Base-by-base conservation (phyloP, 2,113 vertebrate genomes). In the Lipophrys pholis region DNA sequence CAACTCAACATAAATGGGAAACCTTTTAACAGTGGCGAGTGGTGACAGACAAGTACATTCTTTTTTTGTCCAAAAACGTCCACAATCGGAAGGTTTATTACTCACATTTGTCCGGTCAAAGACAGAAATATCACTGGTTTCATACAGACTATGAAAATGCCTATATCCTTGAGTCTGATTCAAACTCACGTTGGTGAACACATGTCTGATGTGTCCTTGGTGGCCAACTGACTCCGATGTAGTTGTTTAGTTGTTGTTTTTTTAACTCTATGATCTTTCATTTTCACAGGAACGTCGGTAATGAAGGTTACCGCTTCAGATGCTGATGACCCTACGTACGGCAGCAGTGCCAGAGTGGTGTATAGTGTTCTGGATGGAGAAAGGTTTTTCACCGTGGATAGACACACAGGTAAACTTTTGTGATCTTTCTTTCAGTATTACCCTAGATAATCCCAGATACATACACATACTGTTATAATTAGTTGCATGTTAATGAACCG, bases 221-320 rank as follows among this genome's bases (percentile, higher is more conserved):
- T 62, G 45, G 11, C 16, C 36, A 15, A 38, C 21, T 5, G 17
- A 4, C 64, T 73, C 39, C n/a, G 7, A 74, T 51, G 15, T 21
- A 9, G 70, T 40, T 30, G 21, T 30, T 43, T 16, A 30, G 21
- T 30, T 30, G 21, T 30, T 30, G 21, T 56, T 58, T n/a, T 12
- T 48, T 30, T 85, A 16, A 73, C 65, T 78, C 65, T 55, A 54
- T 39, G 17, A 11, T 76, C 57, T 68, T 59, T 81, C 2, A 80
- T 65, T 59, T 59, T 61, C n/a, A 73, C 93, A 99, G 98, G 97
- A 80, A 98, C 97, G 0, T 98, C 97, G 0, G 96, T 99, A 78
- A 99, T 99, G 96, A 97, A 96, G 92, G 96, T 99, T 69, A 96
- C 96, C 80, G 98, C 98, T 0, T 97, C 96, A 0, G 98, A 99